Evolutionary conservation across 2,888 invertebrate genomes (phyloP).

Genomic region (Endotricha flammealis): DNA sequence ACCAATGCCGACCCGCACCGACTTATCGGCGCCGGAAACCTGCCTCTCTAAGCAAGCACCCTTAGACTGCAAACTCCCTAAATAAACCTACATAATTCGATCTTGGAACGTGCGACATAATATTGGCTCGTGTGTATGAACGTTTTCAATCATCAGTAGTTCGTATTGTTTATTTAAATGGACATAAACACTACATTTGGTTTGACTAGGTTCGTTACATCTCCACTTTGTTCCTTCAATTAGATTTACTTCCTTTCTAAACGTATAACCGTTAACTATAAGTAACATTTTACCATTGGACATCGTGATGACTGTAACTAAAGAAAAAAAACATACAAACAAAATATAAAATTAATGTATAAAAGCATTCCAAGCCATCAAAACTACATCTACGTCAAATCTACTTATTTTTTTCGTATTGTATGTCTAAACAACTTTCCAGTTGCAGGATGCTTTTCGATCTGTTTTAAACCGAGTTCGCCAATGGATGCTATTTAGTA

Average conservation of each 20-base stretch:
- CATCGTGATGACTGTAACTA: conserved; percentile 55
- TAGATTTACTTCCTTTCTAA: conserved; percentile 40
- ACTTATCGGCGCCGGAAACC: no score
- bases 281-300: conserved; percentile 52
- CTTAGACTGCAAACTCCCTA: no score
- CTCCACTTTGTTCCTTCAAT: conserved; percentile 49
- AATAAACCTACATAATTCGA: conserved; percentile 49
- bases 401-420: no score
- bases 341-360: conserved; percentile 1
- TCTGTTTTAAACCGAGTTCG: no score
- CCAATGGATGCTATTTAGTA: no score
- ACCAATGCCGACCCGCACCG: no score
- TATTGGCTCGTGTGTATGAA: conserved; percentile 54
- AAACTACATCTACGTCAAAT: no score
- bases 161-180: conserved; percentile 55
- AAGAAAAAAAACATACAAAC: conserved; percentile 27
- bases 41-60: no score
- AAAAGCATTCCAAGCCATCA: background rate
- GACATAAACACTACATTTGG: conserved; percentile 49
- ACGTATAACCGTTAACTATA: conserved; percentile 59
- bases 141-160: conserved; percentile 42
- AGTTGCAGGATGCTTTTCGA: no score
- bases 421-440: no score
- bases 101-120: conserved; percentile 51
- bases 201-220: conserved; percentile 46